Conservation (phyloP, 2,113 vertebrate species). For the Cathartes aura region DNA sequence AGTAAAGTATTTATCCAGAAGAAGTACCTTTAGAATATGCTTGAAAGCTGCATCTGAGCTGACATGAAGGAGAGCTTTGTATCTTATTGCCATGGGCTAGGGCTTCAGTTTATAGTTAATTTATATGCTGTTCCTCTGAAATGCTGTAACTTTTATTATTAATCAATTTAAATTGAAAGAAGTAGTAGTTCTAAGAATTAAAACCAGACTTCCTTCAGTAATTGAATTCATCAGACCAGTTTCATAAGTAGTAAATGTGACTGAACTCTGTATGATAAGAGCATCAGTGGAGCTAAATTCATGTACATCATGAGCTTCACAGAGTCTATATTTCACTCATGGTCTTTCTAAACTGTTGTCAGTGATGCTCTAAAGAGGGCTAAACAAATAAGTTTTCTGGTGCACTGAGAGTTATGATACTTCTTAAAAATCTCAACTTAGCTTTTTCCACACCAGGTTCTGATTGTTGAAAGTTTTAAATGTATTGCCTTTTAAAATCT, state of each 20-base stretch:
- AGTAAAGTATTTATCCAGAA: constrained; percentile 62
- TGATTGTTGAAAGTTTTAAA: background rate
- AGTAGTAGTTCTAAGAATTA: constrained; percentile 51
- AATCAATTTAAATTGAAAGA: constrained; percentile 62
- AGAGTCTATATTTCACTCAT: background rate
- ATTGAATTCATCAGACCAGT: constrained; percentile 34
- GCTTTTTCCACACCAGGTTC: background rate
- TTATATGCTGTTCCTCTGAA: constrained; percentile 55
- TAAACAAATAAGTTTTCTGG: constrained; percentile 6
- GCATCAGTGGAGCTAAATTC: background rate
- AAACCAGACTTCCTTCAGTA: constrained; percentile 61
- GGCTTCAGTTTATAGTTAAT: constrained; percentile 59
- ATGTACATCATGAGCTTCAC: background rate
- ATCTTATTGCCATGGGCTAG: constrained; percentile 49
- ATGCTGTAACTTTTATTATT: constrained; percentile 60
- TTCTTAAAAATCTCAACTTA: background rate
- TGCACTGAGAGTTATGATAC: background rate
- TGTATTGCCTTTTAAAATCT: background rate
- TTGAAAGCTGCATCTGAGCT: constrained; percentile 43
- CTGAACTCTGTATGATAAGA: background rate
- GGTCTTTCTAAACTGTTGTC: background rate
- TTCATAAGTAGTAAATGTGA: background rate
- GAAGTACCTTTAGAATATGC: constrained; percentile 50
- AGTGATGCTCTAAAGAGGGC: background rate
- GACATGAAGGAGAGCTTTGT: constrained; percentile 57